Conservation (phyloP, 2,113 vertebrate species). For the Anarrhichthys ocellatus region DNA sequence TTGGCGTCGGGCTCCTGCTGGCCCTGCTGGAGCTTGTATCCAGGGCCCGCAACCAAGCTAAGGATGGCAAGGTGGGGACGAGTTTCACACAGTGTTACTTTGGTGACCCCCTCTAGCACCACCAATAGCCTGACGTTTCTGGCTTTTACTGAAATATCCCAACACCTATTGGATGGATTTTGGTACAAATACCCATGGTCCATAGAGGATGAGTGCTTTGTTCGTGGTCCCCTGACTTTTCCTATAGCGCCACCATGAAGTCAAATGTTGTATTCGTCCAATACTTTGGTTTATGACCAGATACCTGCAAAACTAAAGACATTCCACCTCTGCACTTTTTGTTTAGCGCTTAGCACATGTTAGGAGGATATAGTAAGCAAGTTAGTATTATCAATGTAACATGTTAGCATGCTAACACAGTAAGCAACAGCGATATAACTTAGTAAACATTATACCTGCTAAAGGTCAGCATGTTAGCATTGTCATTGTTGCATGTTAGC, state of each 20-base stretch:
- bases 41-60: constrained; percentile 82
- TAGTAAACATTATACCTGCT: neutral
- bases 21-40: constrained; percentile 86
- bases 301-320: neutral
- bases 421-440: too few relatives aligned
- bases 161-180: neutral
- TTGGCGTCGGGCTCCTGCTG: constrained; percentile 81
- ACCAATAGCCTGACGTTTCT: neutral
- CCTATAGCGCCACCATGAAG: neutral
- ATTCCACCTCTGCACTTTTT: neutral
- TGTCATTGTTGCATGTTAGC: neutral
- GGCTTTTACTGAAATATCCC: neutral
- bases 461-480: neutral
- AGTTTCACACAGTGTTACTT: too few relatives aligned
- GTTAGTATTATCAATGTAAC: too few relatives aligned
- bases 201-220: neutral
- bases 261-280: neutral
- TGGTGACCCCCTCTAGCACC: neutral
- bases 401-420: too few relatives aligned
- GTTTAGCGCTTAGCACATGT: neutral
- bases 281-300: neutral
- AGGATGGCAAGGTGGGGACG: constrained; percentile 81
- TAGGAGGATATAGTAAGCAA: neutral
- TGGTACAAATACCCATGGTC: neutral
- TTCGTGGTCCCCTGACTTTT: neutral